phyloP scores from a whole-genome alignment of 2,113 vertebrate species.

The Apodemus speciosus region DNA sequence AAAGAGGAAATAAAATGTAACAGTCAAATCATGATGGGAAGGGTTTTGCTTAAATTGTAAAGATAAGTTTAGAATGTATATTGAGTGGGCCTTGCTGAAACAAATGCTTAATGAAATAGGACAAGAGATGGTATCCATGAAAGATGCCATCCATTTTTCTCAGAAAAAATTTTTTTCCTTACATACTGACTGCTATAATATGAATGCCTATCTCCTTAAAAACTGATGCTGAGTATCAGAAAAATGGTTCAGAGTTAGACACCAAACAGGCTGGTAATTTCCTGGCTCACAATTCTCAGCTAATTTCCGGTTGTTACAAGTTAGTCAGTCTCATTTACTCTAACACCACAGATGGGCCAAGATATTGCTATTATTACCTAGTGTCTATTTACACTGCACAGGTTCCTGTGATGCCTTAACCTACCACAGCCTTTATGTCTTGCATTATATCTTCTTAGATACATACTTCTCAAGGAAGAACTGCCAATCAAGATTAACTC shows the following conservation, averaged over 20 bases:
- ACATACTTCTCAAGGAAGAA: neutral
- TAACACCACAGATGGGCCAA: neutral
- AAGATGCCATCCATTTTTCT: neutral
- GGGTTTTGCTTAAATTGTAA: neutral
- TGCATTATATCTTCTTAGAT: neutral
- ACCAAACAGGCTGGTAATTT: neutral
- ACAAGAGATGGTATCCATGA: neutral
- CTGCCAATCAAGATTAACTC: neutral
- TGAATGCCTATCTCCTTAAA: neutral
- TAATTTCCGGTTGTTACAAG: neutral
- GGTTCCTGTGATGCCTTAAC: neutral
- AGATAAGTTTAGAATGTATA: neutral
- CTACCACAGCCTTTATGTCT: neutral
- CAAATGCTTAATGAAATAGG: neutral
- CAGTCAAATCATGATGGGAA: neutral
- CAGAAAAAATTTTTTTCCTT: neutral
- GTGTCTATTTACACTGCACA: neutral
- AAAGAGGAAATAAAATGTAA: neutral
- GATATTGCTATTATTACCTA: neutral
- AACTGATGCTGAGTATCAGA: neutral
- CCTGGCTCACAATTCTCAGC: neutral
- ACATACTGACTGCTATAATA: neutral
- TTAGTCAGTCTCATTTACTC: neutral
- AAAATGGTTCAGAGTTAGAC: neutral
- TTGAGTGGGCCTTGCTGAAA: neutral